These are phyloP conservation scores for Anser brachyrhynchus DNA, from an alignment of 2,113 vertebrate genomes.

Conservation along the genomic window DNA sequence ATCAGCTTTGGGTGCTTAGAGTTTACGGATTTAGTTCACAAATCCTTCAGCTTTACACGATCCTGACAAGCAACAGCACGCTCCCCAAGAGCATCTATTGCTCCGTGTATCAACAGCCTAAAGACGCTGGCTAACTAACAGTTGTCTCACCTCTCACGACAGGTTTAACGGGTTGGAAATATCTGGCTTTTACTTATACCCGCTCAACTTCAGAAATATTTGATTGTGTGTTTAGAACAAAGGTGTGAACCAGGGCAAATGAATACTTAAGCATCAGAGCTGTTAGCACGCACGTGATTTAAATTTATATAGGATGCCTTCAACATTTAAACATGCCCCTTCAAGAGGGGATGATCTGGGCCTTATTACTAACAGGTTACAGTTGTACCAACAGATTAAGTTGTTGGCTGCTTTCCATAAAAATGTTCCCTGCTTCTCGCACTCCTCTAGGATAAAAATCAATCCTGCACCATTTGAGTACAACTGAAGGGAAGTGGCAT, in stretches of 20 bases:
- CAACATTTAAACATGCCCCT: background rate
- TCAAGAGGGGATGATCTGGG: background rate
- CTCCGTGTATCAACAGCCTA: background rate
- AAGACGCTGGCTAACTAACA: background rate
- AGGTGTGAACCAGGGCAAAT: background rate
- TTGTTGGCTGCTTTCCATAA: background rate
- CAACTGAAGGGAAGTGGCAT: background rate
- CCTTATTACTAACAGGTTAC: background rate
- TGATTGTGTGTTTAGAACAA: background rate
- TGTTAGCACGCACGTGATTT: background rate
- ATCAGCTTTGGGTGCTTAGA: background rate
- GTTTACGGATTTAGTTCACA: constrained; percentile 33
- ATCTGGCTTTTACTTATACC: background rate
- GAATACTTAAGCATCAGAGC: background rate
- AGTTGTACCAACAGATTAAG: background rate
- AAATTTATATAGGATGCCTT: background rate
- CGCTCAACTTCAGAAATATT: background rate
- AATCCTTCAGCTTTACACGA: constrained; percentile 38
- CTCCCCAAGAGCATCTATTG: background rate
- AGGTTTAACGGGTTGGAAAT: background rate
- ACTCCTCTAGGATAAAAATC: background rate
- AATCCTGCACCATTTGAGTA: background rate
- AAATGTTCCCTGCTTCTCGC: background rate
- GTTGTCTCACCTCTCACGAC: background rate
- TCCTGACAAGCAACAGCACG: background rate